These are phyloP conservation scores for Choristoneura rosaceana DNA, from an alignment of 2,888 invertebrate species.

Conservation along the genomic window DNA sequence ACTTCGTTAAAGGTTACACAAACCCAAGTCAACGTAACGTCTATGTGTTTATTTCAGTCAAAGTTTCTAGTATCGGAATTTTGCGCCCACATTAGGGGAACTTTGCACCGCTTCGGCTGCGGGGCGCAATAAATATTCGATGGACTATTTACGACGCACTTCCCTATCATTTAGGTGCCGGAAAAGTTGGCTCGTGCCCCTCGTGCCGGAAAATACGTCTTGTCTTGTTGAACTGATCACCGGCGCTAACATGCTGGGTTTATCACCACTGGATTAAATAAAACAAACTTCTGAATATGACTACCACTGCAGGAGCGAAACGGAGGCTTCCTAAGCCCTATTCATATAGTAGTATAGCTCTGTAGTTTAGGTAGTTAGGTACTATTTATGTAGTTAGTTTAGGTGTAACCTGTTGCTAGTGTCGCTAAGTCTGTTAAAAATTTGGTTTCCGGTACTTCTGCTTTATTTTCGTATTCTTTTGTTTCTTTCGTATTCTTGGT, in stretches of 20 bases:
- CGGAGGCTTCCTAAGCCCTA: too few species aligned
- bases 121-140: conserved; percentile 17
- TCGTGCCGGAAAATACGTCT: neutral
- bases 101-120: neutral
- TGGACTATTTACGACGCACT: conserved; percentile 28
- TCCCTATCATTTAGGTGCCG: conserved; percentile 8
- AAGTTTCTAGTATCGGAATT: conserved; percentile 23
- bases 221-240: conserved; percentile 8
- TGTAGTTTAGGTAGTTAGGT: too few species aligned
- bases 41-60: conserved; percentile 23
- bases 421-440: too few species aligned
- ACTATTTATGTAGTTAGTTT: neutral
- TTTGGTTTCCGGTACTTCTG: too few species aligned
- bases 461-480: too few species aligned
- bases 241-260: neutral
- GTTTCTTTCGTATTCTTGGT: too few species aligned
- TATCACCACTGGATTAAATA: neutral
- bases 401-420: neutral
- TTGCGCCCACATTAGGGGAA: conserved; percentile 6
- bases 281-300: neutral
- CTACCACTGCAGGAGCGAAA: neutral
- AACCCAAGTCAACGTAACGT: conserved; percentile 20
- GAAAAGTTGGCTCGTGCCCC: neutral
- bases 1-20: conserved; percentile 30
- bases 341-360: too few species aligned